Evolutionary conservation across 1,140 invertebrate species (phyloP), one percentile per base, ranked within the genome.

Genomic region (Habropoda laboriosa): DNA sequence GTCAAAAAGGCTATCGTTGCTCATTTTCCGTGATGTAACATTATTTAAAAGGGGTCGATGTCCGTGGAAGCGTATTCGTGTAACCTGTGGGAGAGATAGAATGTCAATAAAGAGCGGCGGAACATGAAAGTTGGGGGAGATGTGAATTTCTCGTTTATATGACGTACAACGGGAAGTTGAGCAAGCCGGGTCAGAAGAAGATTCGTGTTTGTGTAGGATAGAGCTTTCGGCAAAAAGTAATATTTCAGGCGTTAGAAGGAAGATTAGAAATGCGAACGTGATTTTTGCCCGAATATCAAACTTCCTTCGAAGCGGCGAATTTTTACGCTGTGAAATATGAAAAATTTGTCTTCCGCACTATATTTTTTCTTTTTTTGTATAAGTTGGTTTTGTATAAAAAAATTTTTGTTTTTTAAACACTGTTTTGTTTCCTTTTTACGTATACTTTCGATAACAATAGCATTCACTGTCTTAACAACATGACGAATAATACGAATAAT

Each of bases 101-200:
- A 85, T 77, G 66, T 85, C 83, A 85, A 85, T 85, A 85, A 85
- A 84, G 81, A 51, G 58, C 38, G 49, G 66, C 55, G 77, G 66
- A 80, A 66, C 64, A 53, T 42, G 82, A 83, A 83, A 72, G 58
- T 66, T 57, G 30, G 13, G 42, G 38, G 45, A 73, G 68, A 83
- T 53, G 27, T 57, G 73, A 79, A 79, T 79, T 82, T 83, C 68
- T 74, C 66, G 49, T 51, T 73, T 30, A 57, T 47, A 35, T 49
- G 32, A 60, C 67, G 32, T 21, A 32, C 42, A 61, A 45, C 66
- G 67, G 55, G 42, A 71, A 60, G 45, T 49, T 13, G 42, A 35
- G 35, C 32, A 30, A 38, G 40, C 30, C 16, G 32, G 32, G 24
- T 68, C 38, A 3, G 27, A 55, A 73, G 61, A 51, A 76, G 53